Evolutionary conservation across 2,797 vertebrate species (phyloP), one percentile per base, ranked within the genome.

Genomic region (Lycodopsis pacificus): DNA sequence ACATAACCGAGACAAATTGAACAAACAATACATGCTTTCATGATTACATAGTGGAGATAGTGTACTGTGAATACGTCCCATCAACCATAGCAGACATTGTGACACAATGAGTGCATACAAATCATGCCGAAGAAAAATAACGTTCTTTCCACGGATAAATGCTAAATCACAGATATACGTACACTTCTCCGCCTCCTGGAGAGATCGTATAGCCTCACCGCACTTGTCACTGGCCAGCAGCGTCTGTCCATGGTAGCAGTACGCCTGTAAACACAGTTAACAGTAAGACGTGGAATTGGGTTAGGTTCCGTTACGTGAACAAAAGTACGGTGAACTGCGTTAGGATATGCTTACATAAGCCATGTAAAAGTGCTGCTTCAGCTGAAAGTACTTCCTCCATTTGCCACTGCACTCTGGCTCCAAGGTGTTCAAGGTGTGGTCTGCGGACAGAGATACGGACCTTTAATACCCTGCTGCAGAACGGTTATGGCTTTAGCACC

Each of bases 101-200:
- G 34, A 48, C n/a, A 38, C n/a, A 44, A 17, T 34, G 4, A 22
- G 8, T 34, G 6, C n/a, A 15, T 53, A 32, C 7, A 63, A 53
- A 56, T 14, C 7, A 77, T n/a, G 30, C 53, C 12, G 36, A 48
- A 51, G 44, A 27, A 19, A 19, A 48, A 7, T 20, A 10, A 6
- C 2, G 1, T 44, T 17, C 42, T 38, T 38, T 40, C 34, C 2
- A n/a, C 30, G 10, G 12, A 27, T 13, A 65, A 13, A 44, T 30
- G 8, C 19, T 36, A 5, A 57, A 4, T 38, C 14, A 4, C 4
- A 3, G 4, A 68, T 76, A 92, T 81, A 95, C 97, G 77, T 94
- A 99, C 98, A 96, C 93, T 97, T 99, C 86, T 99, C 97, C 30
- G 98, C 96, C 88, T 99, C 98, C 87, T 99, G 97, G 14, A 99